Evolutionary conservation across 2,797 vertebrate genomes (phyloP), one percentile per base, ranked within the genome.

Genomic region (Hyperoplus immaculatus): DNA sequence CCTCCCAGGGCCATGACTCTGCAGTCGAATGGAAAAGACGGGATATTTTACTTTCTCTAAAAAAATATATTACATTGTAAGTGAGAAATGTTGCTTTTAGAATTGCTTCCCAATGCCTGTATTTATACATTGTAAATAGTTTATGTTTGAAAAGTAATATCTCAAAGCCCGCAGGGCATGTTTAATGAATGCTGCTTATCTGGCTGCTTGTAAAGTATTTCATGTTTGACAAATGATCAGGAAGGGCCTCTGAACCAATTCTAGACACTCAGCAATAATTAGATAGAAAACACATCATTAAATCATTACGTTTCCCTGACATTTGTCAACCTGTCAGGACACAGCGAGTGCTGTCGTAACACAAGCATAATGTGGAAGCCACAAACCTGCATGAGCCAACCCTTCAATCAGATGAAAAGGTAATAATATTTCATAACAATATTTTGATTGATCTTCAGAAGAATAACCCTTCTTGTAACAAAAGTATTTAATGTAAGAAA

Each of bases 241-340:
- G 85, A 84, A 60, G 69, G 75, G 69, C 68, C 82, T 87, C 87
- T 87, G 87, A 90, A 87, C 73, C 58, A 80, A 89, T 87, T 86
- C 68, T 76, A 76, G 81, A 91, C 85, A 85, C 77, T 80, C 77
- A 71, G 75, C 81, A 85, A 88, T 92, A 92, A 94, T 94, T 92
- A 88, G 87, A 92, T 88, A 84, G 77, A 90, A 88, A 91, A 92
- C 77, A 88, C 82, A 81, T 90, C 79, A 92, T 92, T 89, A 91
- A 87, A 93, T 93, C 90, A 85, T 76, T 11, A 49, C 75, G 84
- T 87, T 87, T 92, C 80, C 72, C 72, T 2, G 58, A 77, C 90
- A 94, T 94, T 92, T 91, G 90, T 94, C 94, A 94, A 86, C 82
- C 86, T 94, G 92, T 93, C 93, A 93, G 79, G 63, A 80, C 81